Evolutionary conservation across 2,797 vertebrate species (phyloP).

Genomic region (Macropodus opercularis): DNA sequence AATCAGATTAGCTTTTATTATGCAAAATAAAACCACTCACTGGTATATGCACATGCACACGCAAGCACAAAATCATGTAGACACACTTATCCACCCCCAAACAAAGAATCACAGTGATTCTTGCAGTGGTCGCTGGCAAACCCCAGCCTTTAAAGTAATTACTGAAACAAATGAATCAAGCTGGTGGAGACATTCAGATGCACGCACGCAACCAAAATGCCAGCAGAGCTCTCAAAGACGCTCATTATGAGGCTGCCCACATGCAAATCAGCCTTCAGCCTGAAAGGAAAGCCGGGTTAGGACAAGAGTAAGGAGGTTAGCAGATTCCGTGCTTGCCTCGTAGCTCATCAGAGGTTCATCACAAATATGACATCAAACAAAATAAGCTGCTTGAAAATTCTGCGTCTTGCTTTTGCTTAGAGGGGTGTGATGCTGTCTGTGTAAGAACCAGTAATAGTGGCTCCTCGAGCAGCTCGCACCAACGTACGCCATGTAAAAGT

Average conservation of each 20-base stretch:
- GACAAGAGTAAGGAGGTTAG: slow-evolving; percentile 18
- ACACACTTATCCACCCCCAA: slow-evolving; percentile 9
- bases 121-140: slow-evolving; percentile 29
- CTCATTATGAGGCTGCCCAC: slow-evolving; percentile 45
- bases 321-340: slow-evolving; percentile 12
- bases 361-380: slow-evolving; percentile 4
- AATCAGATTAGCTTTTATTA: slow-evolving; percentile 58
- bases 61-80: slow-evolving; percentile 20
- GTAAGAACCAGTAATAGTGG: slow-evolving; percentile 37
- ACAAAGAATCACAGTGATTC: slow-evolving; percentile 36
- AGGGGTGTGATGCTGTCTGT: slow-evolving; percentile 16
- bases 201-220: slow-evolving; percentile 36
- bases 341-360: slow-evolving; percentile 19
- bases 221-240: slow-evolving; percentile 36
- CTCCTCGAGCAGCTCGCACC: slow-evolving; percentile 14
- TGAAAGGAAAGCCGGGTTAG: slow-evolving; percentile 22
- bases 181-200: slow-evolving; percentile 27
- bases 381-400: slow-evolving; percentile 1
- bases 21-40: slow-evolving; percentile 39
- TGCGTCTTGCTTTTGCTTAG: slow-evolving; percentile 15
- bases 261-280: slow-evolving; percentile 51
- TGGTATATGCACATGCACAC: slow-evolving; percentile 13
- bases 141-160: slow-evolving; percentile 53
- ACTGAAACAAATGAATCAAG: slow-evolving; percentile 53
- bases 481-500: slow-evolving; percentile 33